These are phyloP conservation scores for Alosa sapidissima DNA, from an alignment of 2,797 vertebrate genomes.

Conservation along the genomic window DNA sequence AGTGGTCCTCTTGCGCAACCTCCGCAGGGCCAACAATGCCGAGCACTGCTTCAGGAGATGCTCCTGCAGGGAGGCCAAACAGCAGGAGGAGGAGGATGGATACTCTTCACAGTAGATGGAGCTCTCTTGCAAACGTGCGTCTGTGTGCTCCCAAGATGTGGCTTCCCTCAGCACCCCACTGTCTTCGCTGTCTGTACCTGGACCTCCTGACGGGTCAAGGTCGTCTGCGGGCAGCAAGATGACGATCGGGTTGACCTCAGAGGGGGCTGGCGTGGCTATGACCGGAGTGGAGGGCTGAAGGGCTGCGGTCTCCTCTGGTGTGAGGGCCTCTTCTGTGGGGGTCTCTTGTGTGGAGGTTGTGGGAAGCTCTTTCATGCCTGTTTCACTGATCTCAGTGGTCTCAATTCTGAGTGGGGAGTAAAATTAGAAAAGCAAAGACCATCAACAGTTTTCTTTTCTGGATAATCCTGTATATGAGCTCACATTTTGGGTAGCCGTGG, in stretches of 20 bases:
- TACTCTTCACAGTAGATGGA: constrained; percentile 64
- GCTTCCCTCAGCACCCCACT: constrained; percentile 69
- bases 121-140: constrained; percentile 67
- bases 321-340: background rate
- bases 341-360: background rate
- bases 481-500: too few relatives aligned
- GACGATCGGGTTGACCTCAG: constrained; percentile 77
- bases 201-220: constrained; percentile 73
- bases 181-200: constrained; percentile 76
- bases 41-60: constrained; percentile 79
- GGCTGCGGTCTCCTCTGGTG: constrained; percentile 26
- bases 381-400: constrained; percentile 40
- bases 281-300: constrained; percentile 34
- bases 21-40: constrained; percentile 58
- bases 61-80: constrained; percentile 76
- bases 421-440: background rate
- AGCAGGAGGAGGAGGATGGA: constrained; percentile 71
- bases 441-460: background rate
- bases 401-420: constrained; percentile 53
- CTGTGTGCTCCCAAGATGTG: constrained; percentile 16
- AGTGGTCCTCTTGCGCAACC: constrained; percentile 48
- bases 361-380: background rate
- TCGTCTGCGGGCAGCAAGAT: constrained; percentile 80
- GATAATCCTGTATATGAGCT: background rate
- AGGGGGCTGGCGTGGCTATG: background rate